Evolutionary conservation across 2,113 vertebrate species (phyloP), one percentile per base, ranked within the genome.

Genomic region (Zosterops hypoxanthus): DNA sequence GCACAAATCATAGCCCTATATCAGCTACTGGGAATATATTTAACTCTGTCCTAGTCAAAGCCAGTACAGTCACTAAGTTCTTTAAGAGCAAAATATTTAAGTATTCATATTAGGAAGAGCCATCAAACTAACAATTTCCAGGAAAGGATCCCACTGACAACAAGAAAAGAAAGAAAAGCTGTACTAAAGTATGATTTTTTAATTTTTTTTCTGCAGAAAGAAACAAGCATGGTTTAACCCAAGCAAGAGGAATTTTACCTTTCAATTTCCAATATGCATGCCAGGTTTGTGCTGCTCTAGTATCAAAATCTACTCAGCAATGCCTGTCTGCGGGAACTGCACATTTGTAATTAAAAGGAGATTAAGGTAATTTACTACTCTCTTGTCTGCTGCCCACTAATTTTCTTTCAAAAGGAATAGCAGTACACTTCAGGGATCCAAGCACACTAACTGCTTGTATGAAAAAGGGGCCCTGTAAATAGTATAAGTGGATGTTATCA

Each of bases 301-400:
- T 81, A 65, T 91, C 86, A 91, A 88, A 88, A 81, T 66, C 34
- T 41, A 47, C 55, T 78, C 72, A 66, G 42, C 55, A 70, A 83
- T 63, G 14, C 23, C 33, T 66, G 29, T 78, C 82, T 92, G 57
- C 33, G 94, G 73, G 61, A 94, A 26, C 34, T 36, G 42, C 44
- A 68, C 26, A 63, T 79, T 93, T 85, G 65, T 92, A 93, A 92
- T 94, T 94, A 94, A 93, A 90, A 92, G 60, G 36, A 91, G 81
- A 95, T 91, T 83, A 94, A 92, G 77, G 60, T 89, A 94, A 95
- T 94, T 91, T 94, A 71, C 56, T 65, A 53, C 63, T 73, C 52
- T 75, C 80, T 63, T 81, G 47, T 92, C 84, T 82, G 34, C 15
- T 94, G 44, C 65, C 72, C 42, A 4, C 34, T 84, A 91, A 91